Evolutionary conservation across 2,888 invertebrate species (phyloP), one percentile per base, ranked within the genome.

Genomic region (Drosophila maculinotata): DNA sequence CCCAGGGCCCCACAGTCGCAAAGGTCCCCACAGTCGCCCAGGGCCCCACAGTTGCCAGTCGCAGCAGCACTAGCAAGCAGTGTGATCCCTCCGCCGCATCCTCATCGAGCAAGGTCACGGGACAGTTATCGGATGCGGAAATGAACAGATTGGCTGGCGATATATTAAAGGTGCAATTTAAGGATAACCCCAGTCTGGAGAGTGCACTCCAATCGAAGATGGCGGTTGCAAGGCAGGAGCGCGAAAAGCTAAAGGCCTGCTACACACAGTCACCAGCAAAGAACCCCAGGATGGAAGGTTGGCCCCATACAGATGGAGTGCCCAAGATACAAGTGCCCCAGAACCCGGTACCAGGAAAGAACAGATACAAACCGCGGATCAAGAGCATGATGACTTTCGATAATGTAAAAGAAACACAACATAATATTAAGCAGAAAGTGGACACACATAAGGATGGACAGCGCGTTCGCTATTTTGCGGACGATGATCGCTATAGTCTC

Each of bases 161-260:
- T 92, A 94, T 98, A 69, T 92, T 99, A 0, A 98, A 98, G 92
- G 98, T 99, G 10, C 98, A 99, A 93, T 94, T 99, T 79, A 94
- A 97, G 93, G 98, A 98, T 14, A 95, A 98, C 89, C 92, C 90
- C 88, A 93, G 93, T 68, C 90, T 95, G 52, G 95, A 95, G 0
- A 89, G 91, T 31, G 94, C 96, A 88, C 92, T 98, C 41, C 96
- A 96, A 91, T 88, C 91, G 2, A 95, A 97, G 90, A 91, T 98
- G 38, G 95, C 96, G 72, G 92, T 92, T 20, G 96, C 97, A 0
- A 93, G 95, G 77, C 92, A 93, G 57, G 92, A 84, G 9, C 89
- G 91, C 28, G 79, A 71, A 14, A 57, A 53, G 2, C n/a, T n/a
- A n/a, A n/a, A n/a, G n/a, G n/a, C n/a, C n/a, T n/a, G n/a, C n/a